These are phyloP conservation scores for Dasyornis broadbenti DNA, from an alignment of 2,113 vertebrate species.

Conservation along the genomic window DNA sequence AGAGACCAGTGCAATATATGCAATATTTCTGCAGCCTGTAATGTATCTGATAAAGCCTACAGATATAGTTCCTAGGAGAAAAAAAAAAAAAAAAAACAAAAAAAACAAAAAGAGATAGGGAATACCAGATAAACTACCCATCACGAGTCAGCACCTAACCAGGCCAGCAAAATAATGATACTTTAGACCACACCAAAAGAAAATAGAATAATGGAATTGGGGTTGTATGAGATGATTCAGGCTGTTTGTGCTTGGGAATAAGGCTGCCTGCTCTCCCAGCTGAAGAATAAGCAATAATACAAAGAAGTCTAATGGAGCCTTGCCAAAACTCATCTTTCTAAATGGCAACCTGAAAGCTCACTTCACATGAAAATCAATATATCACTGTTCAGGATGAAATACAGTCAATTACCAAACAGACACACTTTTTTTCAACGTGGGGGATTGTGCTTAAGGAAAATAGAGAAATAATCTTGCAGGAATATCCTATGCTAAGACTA, in stretches of 20 bases:
- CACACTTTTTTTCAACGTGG: accelerated
- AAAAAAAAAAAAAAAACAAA: not conserved
- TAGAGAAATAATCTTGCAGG: not conserved
- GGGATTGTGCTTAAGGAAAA: not conserved
- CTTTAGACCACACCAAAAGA: not conserved
- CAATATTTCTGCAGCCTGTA: not conserved
- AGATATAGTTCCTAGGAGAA: not conserved
- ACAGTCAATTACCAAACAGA: not conserved
- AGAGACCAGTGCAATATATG: not conserved
- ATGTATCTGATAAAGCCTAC: not conserved
- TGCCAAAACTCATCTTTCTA: conserved; percentile 17
- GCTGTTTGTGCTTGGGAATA: not conserved
- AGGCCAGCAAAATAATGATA: not conserved
- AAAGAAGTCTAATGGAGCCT: not conserved
- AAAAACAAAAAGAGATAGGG: not conserved
- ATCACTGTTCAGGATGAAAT: not conserved
- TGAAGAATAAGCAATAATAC: not conserved
- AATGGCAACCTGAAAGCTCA: conserved; percentile 3
- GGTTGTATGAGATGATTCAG: not conserved
- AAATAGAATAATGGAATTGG: not conserved
- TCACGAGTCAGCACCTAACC: not conserved
- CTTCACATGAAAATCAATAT: not conserved
- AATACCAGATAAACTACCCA: not conserved
- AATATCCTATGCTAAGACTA: not conserved
- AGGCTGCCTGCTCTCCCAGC: not conserved